Evolutionary conservation across 2,797 vertebrate species (phyloP).

Genomic region (Cyclura pinguis): DNA sequence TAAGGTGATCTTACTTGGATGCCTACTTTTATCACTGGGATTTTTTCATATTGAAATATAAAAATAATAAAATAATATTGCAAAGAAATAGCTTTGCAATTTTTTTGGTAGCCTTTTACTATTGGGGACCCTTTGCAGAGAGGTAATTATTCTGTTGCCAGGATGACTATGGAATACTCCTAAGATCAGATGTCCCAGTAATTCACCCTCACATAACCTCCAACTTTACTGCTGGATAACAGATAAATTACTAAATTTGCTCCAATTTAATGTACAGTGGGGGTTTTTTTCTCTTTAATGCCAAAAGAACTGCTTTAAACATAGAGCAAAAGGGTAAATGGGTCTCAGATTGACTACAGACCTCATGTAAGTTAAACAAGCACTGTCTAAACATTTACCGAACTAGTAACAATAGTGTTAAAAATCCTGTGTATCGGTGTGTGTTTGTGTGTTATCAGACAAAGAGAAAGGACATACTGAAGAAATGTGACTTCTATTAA

Average conservation of each 20-base stretch:
- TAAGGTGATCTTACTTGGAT: neutral
- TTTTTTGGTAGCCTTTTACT: neutral
- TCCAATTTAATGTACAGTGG: no score
- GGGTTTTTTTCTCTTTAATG: neutral
- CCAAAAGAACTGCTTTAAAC: neutral
- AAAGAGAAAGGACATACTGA: neutral
- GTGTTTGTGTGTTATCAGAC: neutral
- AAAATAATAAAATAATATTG: neutral
- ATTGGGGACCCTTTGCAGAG: neutral
- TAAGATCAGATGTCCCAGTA: neutral
- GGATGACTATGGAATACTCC: neutral
- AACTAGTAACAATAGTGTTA: neutral
- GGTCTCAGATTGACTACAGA: neutral
- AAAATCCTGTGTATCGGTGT: neutral
- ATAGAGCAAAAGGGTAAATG: neutral
- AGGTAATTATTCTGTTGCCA: neutral
- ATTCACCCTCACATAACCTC: neutral
- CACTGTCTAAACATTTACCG: neutral
- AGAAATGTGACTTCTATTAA: neutral
- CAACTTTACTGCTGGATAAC: neutral
- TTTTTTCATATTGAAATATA: neutral
- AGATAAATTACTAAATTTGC: neutral
- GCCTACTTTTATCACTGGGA: neutral
- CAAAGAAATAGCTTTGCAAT: neutral
- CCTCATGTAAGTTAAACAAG: neutral